Evolutionary conservation across 2,113 vertebrate genomes (phyloP).

Genomic region (Hydrochoerus hydrochaeris): DNA sequence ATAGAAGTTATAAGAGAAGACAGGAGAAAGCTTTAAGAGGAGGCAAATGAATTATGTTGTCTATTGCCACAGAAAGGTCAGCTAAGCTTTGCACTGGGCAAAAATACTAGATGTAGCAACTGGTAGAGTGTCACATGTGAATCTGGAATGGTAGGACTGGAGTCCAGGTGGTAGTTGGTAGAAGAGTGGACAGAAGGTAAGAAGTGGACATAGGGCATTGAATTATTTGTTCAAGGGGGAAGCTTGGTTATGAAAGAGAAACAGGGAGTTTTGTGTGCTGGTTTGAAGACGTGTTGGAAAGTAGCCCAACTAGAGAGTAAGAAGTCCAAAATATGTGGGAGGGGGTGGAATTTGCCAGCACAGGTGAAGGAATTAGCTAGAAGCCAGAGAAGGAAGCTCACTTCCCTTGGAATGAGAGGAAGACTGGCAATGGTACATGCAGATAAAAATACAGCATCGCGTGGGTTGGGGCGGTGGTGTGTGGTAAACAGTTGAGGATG

Average conservation of each 20-base stretch:
- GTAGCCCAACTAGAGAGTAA: not conserved
- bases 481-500: not conserved
- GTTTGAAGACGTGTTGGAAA: not conserved
- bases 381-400: slow-evolving; percentile 45
- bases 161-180: not conserved
- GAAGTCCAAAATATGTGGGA: slow-evolving; percentile 39
- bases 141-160: not conserved
- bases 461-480: not conserved
- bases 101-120: not conserved
- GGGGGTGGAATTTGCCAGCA: slow-evolving; percentile 41
- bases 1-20: not conserved
- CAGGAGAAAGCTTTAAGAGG: not conserved
- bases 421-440: not conserved
- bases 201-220: not conserved
- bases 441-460: slow-evolving; percentile 58
- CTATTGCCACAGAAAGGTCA: not conserved
- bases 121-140: not conserved
- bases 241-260: not conserved
- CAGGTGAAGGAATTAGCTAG: slow-evolving; percentile 72
- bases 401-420: slow-evolving; percentile 60
- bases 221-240: not conserved
- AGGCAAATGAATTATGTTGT: not conserved
- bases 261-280: not conserved
- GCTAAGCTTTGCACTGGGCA: not conserved
- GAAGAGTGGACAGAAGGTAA: not conserved